Base-by-base conservation (phyloP, 2,797 vertebrate species). In the Antennarius maculatus region DNA sequence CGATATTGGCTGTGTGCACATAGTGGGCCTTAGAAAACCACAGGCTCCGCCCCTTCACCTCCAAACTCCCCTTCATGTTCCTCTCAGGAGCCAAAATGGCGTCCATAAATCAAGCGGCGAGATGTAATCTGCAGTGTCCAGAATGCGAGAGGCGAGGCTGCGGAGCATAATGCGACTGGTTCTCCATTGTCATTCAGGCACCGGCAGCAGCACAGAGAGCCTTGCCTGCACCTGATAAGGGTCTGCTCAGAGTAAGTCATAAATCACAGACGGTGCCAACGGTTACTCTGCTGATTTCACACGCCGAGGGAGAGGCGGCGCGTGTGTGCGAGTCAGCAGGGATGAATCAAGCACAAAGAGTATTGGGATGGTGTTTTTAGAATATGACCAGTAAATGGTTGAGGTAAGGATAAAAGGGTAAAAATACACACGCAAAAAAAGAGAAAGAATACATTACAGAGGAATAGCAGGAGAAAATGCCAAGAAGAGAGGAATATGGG, bases 111-210 rank as follows among this genome's bases (percentile, higher is more conserved):
- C 96, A 97, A 95, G 93, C 91, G 84, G 90, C 92, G 86, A 95
- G 96, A 97, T 97, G 95, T 96, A 97, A 98, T 99, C 96, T 96
- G 93, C 88, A 89, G 94, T 95, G 94, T 95, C 95, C 95, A 95
- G 96, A 97, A 97, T 94, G 93, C 92, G 92, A 90, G 86, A 85
- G 93, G 92, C 91, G 92, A 95, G 94, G 94, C 95, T 95, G 94
- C 90, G 75, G 88, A 94, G 94, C 92, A 95, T 97, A 96, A 97
- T 96, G 95, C 92, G 89, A 92, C 91, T 90, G 93, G 94, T 95
- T 95, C 93, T 95, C 95, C 92, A 96, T 97, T 98, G 96, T 98
- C 95, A 96, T 96, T 96, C 94, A 95, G 95, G 94, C 94, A 92
- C 85, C 93, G 93, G 93, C 95, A 91, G 95, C 94, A 94, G 95